These are phyloP conservation scores for Altica lythri DNA, from an alignment of 2,888 invertebrate species.

Conservation along the genomic window DNA sequence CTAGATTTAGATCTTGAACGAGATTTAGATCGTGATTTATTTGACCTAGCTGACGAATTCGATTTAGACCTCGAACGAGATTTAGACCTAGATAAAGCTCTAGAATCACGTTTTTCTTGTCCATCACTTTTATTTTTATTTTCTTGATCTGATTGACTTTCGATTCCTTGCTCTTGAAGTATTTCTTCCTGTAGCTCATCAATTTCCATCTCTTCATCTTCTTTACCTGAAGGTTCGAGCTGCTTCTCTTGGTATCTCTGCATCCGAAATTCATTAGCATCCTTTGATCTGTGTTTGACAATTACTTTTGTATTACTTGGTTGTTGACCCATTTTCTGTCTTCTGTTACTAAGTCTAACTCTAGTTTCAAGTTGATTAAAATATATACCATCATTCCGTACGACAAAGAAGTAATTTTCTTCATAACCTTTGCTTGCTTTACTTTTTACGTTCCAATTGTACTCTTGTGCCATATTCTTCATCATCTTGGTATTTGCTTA, in stretches of 20 bases:
- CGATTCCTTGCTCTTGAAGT: conserved; percentile 64
- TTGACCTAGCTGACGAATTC: conserved; percentile 48
- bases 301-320: conserved; percentile 81
- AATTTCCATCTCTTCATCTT: conserved; percentile 65
- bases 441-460: conserved; percentile 99
- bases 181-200: conserved; percentile 61
- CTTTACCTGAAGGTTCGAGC: conserved; percentile 80
- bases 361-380: conserved; percentile 96
- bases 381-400: conserved; percentile 87
- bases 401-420: conserved; percentile 95
- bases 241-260: conserved; percentile 85
- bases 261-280: conserved; percentile 83
- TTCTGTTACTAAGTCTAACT: conserved; percentile 89
- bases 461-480: conserved; percentile 97
- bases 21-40: conserved; percentile 48
- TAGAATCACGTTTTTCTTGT: conserved; percentile 40
- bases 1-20: conserved; percentile 53
- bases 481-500: conserved; percentile 80
- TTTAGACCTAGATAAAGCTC: conserved; percentile 50
- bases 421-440: conserved; percentile 80
- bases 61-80: conserved; percentile 49
- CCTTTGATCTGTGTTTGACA: conserved; percentile 87
- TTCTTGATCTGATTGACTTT: conserved; percentile 60
- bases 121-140: conserved; percentile 52
- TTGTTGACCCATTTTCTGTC: conserved; percentile 72